phyloP scores from a whole-genome alignment of 1,140 invertebrate species.

The Geopemphigus sp. region DNA sequence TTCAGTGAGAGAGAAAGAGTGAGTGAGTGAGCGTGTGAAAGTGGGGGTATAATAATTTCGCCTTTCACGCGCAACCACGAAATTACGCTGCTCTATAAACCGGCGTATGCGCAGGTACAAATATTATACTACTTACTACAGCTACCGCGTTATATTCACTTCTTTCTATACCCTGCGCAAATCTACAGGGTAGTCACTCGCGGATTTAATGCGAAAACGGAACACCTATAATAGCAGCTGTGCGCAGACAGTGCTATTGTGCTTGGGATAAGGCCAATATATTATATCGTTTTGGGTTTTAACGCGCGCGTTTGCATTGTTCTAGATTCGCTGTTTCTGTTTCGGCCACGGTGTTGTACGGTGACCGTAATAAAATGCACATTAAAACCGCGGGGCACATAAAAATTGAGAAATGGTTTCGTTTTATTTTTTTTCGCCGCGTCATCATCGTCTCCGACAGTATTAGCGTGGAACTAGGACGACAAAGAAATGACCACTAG shows the following conservation, averaged over 20 bases:
- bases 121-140: no score
- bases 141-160: no score
- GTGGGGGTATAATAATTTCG: constrained; percentile 9
- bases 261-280: neutral
- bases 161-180: no score
- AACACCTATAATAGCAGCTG: neutral
- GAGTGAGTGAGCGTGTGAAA: no score
- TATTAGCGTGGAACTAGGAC: no score
- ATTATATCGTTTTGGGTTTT: neutral
- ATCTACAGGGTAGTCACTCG: neutral
- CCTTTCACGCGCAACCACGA: neutral
- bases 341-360: neutral
- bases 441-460: neutral
- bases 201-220: neutral
- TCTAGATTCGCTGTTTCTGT: neutral
- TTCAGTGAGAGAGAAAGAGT: neutral
- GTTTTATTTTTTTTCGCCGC: neutral
- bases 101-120: no score
- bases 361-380: neutral
- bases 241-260: neutral
- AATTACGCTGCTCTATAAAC: no score
- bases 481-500: neutral
- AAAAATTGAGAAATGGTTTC: neutral
- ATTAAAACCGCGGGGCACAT: neutral
- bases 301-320: neutral